Evolutionary conservation across 1,140 invertebrate species (phyloP).

Genomic region (Gonioctena quinquepunctata): DNA sequence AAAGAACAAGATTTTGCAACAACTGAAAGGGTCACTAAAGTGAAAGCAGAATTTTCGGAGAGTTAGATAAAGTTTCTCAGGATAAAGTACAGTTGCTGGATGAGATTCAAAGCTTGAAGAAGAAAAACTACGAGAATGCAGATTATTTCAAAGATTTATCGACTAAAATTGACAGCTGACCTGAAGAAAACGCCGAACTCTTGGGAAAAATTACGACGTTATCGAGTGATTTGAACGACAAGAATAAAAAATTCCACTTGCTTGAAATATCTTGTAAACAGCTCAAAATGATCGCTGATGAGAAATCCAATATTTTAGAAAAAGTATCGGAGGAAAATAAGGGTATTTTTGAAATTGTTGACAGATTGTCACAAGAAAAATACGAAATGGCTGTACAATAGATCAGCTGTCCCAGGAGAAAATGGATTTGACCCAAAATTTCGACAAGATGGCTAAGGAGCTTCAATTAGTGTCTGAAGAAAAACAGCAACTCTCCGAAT

Average conservation of each 20-base stretch:
- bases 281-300: neutral
- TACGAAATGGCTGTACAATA: constrained; percentile 1
- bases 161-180: neutral
- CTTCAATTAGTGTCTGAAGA: constrained; percentile 13
- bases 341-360: constrained; percentile 18
- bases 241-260: neutral
- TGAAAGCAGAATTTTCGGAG: constrained; percentile 24
- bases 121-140: neutral
- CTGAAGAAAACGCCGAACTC: constrained; percentile 1
- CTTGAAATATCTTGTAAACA: constrained; percentile 1
- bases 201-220: neutral
- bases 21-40: constrained; percentile 1
- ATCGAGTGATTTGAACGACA: constrained; percentile 12
- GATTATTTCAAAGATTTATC: constrained; percentile 10
- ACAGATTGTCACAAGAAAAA: constrained; percentile 15
- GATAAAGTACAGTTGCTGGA: constrained; percentile 16
- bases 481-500: constrained; percentile 18
- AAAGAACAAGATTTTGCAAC: constrained; percentile 4
- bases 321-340: constrained; percentile 14
- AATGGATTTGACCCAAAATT: constrained; percentile 10
- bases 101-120: constrained; percentile 14
- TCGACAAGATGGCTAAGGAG: constrained; percentile 14
- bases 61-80: constrained; percentile 17
- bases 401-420: constrained; percentile 1
- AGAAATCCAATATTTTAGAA: constrained; percentile 1